These are phyloP conservation scores for Saguinus imperator DNA, from an alignment of 2,113 vertebrate species.

Conservation along the genomic window DNA sequence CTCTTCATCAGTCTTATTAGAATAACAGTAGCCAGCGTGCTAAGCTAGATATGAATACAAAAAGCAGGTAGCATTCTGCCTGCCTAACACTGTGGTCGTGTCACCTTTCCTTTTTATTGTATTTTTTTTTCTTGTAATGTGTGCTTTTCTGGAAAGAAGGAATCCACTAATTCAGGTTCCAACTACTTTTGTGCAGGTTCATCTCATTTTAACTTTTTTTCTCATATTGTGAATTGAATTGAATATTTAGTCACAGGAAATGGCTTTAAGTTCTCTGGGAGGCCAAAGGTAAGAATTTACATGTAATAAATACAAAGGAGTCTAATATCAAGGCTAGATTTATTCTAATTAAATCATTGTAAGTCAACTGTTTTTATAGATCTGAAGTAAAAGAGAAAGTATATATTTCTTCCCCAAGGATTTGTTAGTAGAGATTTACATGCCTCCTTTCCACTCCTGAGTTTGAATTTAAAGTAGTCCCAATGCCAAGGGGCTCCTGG, in stretches of 20 bases:
- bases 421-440: constrained; percentile 67
- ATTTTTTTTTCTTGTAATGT: not conserved
- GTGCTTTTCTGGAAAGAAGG: not conserved
- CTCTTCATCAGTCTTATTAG: not conserved
- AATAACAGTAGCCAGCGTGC: not conserved
- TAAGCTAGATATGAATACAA: not conserved
- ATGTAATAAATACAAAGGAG: not conserved
- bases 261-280: constrained; percentile 52
- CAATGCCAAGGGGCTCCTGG: constrained; percentile 34
- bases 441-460: constrained; percentile 41
- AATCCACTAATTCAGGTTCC: constrained; percentile 1
- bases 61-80: not conserved
- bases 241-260: constrained; percentile 65
- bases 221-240: constrained; percentile 29
- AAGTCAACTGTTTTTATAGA: constrained; percentile 52
- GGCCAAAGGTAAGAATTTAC: constrained; percentile 31
- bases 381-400: constrained; percentile 39
- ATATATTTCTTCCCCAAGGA: constrained; percentile 46
- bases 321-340: constrained; percentile 50
- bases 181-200: not conserved
- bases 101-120: not conserved
- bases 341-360: constrained; percentile 67
- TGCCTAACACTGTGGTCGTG: fast-evolving
- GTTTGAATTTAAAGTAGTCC: constrained; percentile 68
- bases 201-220: constrained; percentile 9